Conservation (phyloP, 2,888 invertebrate genomes). For the Phytoseiulus persimilis region DNA sequence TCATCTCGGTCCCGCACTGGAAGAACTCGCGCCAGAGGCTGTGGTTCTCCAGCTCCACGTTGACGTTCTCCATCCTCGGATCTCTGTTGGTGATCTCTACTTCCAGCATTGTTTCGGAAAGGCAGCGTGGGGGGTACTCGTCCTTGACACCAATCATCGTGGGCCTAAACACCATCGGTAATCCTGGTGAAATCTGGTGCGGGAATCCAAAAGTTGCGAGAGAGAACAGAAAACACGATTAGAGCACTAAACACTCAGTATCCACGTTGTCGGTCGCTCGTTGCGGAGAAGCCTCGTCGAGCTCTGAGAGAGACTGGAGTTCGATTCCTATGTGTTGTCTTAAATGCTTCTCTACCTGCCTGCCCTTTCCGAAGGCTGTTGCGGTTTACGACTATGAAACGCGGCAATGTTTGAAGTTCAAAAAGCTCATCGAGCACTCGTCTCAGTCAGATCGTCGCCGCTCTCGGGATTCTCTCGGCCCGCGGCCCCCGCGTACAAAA, state of each 20-base stretch:
- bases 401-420: no score
- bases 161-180: no score
- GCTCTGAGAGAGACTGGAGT: neutral
- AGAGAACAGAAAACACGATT: no score
- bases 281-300: no score
- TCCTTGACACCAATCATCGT: neutral
- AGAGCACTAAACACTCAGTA: no score
- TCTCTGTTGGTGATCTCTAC: neutral
- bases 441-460: no score
- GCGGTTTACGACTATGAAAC: no score
- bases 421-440: no score
- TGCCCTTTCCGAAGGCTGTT: neutral
- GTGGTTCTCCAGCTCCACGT: slow-evolving; percentile 8
- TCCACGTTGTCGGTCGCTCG: no score
- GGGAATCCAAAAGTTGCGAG: neutral
- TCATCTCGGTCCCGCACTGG: neutral
- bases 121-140: neutral
- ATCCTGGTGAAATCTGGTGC: no score
- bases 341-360: neutral
- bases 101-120: neutral
- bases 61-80: neutral
- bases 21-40: neutral
- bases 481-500: no score
- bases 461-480: no score
- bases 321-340: neutral